Evolutionary conservation across 2,888 invertebrate genomes (phyloP), one percentile per base, ranked within the genome.

Genomic region (Xanthorhoe spadicearia): DNA sequence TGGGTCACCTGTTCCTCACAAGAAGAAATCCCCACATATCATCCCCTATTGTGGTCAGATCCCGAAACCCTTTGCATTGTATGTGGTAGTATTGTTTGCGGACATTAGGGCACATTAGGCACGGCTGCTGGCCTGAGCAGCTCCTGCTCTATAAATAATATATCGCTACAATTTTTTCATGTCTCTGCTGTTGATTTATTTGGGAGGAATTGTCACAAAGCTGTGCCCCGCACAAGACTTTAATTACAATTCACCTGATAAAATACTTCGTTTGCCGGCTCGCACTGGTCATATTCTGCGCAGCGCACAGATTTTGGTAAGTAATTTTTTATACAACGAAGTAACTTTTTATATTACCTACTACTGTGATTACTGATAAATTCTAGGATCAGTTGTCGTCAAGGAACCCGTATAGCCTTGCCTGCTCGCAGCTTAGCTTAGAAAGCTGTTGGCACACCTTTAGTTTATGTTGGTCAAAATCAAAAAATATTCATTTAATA

Each of bases 41-140:
- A 23, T 51, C 18, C 50, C n/a, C 51, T 51, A 38, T 59, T 59
- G 51, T 43, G 51, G 32, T 13, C 13, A 10, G 38, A 23, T 38
- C 9, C 18, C 51, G 19, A 59, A 64, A n/a, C 17, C 9, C 49
- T 38, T 72, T 65, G 32, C 32, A 32, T 32, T 32, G 60, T 15
- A 13, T 43, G 38, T 38, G 53, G 7, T 13, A 9, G 48, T 17
- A 48, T 43, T 43, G 38, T 43, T 3, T 13, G 38, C 38, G 23
- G 23, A 23, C 23, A 23, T 23, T 23, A 23, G 23, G 23, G 23
- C 23, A 23, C 23, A 43, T 43, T 43, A 43, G 38, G 13, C 38
- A 13, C 38, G 38, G 38, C 38, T 13, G 38, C 38, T 32, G 4
- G 13, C 1, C 38, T 43, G 38, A 13, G 13, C 10, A 10, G 38